Evolutionary conservation across 2,797 vertebrate genomes (phyloP).

Genomic region (Antennarius maculatus): DNA sequence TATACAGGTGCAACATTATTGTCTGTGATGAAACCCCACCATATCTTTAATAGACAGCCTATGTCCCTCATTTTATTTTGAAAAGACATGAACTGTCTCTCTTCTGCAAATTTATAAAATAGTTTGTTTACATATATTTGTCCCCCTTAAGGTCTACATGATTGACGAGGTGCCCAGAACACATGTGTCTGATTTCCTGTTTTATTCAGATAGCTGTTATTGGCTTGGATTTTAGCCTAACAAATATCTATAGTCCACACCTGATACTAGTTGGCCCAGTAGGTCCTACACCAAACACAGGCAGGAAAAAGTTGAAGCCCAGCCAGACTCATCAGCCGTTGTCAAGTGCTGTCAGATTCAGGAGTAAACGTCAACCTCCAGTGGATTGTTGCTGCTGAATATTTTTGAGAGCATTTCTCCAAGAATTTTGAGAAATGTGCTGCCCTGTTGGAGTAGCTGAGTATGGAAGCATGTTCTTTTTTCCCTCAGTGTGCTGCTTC

Average conservation of each 20-base stretch:
- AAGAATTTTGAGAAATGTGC: slow-evolving; percentile 35
- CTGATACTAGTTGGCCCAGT: slow-evolving; percentile 5
- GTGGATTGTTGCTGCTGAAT: slow-evolving; percentile 28
- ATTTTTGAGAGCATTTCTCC: slow-evolving; percentile 37
- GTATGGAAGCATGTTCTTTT: slow-evolving; percentile 55
- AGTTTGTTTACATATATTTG: too few species aligned
- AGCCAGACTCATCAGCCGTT: slow-evolving; percentile 40
- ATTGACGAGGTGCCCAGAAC: too few species aligned
- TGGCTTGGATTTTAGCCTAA: slow-evolving; percentile 8
- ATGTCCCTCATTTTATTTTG: slow-evolving; percentile 2
- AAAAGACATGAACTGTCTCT: background rate
- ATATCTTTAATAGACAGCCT: background rate
- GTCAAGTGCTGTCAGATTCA: slow-evolving; percentile 55
- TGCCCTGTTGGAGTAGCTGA: slow-evolving; percentile 53
- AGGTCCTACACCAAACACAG: slow-evolving; percentile 19
- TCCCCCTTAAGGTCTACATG: too few species aligned
- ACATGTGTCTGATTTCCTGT: slow-evolving; percentile 37
- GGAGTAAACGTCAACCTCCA: slow-evolving; percentile 45
- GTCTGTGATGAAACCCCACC: background rate
- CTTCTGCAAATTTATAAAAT: too few species aligned
- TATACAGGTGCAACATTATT: background rate
- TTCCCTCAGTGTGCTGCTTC: slow-evolving; percentile 57
- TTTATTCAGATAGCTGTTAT: slow-evolving; percentile 17
- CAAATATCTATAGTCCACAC: slow-evolving; percentile 19
- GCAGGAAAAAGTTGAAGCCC: slow-evolving; percentile 15